Conservation (phyloP, 1,140 invertebrate genomes). For the Trypoxylus dichotomus region DNA sequence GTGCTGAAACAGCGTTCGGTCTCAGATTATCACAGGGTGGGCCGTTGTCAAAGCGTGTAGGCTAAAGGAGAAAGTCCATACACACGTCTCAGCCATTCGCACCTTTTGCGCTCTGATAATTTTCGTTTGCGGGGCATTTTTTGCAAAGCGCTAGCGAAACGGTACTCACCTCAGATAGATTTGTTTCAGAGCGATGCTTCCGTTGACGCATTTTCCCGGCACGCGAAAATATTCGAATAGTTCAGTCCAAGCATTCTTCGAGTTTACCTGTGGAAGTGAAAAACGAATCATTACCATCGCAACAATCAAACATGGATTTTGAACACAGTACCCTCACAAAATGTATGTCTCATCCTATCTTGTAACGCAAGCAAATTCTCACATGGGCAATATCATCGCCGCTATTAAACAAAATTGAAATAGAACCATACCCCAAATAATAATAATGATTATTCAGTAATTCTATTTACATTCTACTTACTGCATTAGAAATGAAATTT, state of each 20-base stretch:
- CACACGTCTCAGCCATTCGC: background rate
- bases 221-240: constrained; percentile 77
- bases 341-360: no score
- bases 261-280: constrained; percentile 71
- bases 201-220: constrained; percentile 81
- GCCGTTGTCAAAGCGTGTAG: background rate
- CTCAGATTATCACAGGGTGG: constrained; percentile 18
- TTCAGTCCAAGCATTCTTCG: constrained; percentile 81
- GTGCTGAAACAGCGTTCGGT: constrained; percentile 15
- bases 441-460: no score
- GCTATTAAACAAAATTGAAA: no score
- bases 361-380: no score
- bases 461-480: no score
- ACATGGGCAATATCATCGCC: no score
- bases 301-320: background rate
- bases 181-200: constrained; percentile 81
- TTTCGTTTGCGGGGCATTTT: background rate
- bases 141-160: background rate
- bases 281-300: background rate
- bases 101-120: background rate
- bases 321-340: background rate
- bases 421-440: no score
- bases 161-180: constrained; percentile 81
- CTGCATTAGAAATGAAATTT: no score
- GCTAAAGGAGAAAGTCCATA: background rate